Evolutionary conservation across 2,113 vertebrate genomes (phyloP).

Genomic region (Taxidea taxus): DNA sequence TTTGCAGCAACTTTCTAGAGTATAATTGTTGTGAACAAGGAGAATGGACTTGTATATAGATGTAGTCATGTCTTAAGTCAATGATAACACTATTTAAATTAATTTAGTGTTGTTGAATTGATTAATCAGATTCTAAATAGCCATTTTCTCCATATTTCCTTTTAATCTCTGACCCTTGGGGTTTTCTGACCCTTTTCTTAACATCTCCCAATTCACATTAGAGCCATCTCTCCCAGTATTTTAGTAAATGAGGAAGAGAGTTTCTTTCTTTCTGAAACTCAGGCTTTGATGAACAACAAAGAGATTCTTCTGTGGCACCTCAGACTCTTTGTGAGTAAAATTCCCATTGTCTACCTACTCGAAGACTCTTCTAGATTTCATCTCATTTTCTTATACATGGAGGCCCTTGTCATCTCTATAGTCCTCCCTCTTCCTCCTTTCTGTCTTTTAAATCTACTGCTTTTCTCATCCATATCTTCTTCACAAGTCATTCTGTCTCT

Average conservation of each 20-base stretch:
- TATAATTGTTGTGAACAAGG: background rate
- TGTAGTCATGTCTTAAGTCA: background rate
- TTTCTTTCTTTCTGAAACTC: background rate
- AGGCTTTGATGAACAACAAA: background rate
- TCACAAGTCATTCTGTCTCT: background rate
- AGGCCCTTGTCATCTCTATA: background rate
- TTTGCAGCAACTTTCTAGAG: background rate
- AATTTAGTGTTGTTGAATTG: background rate
- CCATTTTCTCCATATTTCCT: background rate
- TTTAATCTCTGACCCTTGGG: background rate
- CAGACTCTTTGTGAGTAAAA: background rate
- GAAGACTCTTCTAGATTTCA: background rate
- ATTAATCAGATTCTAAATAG: background rate
- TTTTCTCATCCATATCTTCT: background rate
- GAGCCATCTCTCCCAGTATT: background rate
- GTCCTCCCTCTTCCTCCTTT: background rate
- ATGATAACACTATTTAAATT: background rate
- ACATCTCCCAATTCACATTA: background rate
- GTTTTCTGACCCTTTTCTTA: background rate
- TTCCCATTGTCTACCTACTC: background rate
- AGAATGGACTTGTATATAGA: background rate
- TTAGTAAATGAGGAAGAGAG: background rate
- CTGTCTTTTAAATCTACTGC: background rate
- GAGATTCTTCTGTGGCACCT: background rate
- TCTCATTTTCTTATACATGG: background rate